Percentiles rank a stretch among this genome's conserved stretches.
These are phyloP conservation scores for Solea solea DNA, from an alignment of 2,113 vertebrate species.

Conservation along the genomic window DNA sequence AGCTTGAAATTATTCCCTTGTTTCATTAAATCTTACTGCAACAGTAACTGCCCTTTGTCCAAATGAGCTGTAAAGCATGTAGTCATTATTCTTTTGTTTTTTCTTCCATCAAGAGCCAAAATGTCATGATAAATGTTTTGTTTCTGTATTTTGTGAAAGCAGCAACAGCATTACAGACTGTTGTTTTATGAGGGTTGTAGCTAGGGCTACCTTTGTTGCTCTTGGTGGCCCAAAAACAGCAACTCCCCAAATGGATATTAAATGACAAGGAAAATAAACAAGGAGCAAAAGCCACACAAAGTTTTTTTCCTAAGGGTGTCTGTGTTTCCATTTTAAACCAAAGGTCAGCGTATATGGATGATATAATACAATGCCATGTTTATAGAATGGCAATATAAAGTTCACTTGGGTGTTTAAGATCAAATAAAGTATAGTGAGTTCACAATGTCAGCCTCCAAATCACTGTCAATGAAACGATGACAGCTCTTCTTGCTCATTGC, in stretches of 20 bases:
- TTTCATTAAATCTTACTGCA: conserved; percentile 35
- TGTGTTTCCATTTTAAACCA: conserved; percentile 34
- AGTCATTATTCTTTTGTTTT: conserved; percentile 37
- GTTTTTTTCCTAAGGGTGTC: conserved; percentile 29
- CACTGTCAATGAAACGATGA: conserved; percentile 1
- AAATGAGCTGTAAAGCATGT: conserved; percentile 20
- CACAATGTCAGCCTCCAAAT: conserved; percentile 7
- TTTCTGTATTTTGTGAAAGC: conserved; percentile 13
- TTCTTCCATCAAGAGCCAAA: conserved; percentile 37
- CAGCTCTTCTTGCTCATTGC: neutral
- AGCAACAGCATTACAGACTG: conserved; percentile 34
- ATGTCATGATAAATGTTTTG: conserved; percentile 44
- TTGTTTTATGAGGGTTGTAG: conserved; percentile 9
- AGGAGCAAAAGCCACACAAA: conserved; percentile 26
- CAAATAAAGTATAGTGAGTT: conserved; percentile 5
- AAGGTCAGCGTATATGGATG: conserved; percentile 28
- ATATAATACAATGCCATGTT: neutral
- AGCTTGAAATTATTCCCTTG: neutral
- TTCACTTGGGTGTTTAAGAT: conserved; percentile 23
- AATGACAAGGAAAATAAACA: conserved; percentile 42
- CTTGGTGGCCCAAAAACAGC: conserved; percentile 13
- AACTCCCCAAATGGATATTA: conserved; percentile 43
- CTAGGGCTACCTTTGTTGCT: conserved; percentile 13
- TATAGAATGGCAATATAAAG: conserved; percentile 15
- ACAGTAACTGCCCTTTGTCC: conserved; percentile 36